A percentile compares a stretch with the other conserved stretches of the same genome.
phyloP scores from a whole-genome alignment of 2,888 invertebrate genomes.

The Coelogynopora nodosa region DNA sequence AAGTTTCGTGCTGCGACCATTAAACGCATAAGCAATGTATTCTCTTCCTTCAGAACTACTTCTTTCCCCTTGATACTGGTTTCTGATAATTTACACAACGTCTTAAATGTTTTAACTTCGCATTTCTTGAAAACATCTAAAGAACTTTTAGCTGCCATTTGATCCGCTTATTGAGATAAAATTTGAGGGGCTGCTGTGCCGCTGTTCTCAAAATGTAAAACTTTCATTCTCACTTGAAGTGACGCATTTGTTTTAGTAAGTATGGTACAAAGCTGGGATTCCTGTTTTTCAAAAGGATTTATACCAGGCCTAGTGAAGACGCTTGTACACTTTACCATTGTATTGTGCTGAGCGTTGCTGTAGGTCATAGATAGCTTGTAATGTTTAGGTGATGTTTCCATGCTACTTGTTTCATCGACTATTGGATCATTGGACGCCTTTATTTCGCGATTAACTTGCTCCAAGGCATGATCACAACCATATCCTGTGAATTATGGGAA shows the following conservation, averaged over 20 bases:
- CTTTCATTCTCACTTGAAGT: neutral
- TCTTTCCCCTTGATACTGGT: slow-evolving; percentile 7
- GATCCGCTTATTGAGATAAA: too few species aligned
- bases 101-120: slow-evolving; percentile 30
- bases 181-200: slow-evolving; percentile 12
- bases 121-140: neutral
- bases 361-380: slow-evolving; percentile 3
- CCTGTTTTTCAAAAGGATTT: slow-evolving; percentile 10
- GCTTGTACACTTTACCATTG: neutral
- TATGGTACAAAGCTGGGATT: slow-evolving; percentile 12
- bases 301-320: slow-evolving; percentile 9
- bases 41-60: neutral
- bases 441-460: slow-evolving; percentile 35
- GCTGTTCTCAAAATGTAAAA: slow-evolving; percentile 11
- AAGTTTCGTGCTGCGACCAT: neutral
- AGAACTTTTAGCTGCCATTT: neutral
- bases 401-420: neutral
- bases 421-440: neutral
- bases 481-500: too few species aligned
- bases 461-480: slow-evolving; percentile 28
- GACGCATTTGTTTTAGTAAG: slow-evolving; percentile 6
- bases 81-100: neutral
- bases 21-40: neutral
- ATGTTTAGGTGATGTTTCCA: slow-evolving; percentile 7
- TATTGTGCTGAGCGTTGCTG: slow-evolving; percentile 14